phyloP scores from a whole-genome alignment of 35 echinoderm and acorn worm species.

The Anneissia japonica region DNA sequence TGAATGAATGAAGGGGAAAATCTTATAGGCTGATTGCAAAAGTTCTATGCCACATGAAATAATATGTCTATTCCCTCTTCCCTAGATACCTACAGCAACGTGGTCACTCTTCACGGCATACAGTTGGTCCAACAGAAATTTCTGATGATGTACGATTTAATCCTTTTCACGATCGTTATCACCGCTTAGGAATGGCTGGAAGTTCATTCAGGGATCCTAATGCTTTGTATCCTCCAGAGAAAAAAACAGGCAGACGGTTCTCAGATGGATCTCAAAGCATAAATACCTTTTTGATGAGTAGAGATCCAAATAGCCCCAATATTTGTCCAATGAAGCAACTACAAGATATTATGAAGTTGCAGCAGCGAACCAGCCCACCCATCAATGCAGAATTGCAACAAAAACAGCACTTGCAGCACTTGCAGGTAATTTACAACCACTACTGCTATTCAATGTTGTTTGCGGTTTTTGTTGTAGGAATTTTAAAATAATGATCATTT shows the following conservation, averaged over 20 bases:
- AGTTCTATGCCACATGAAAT: neutral
- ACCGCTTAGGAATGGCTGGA: neutral
- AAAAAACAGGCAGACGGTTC: neutral
- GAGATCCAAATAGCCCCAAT: neutral
- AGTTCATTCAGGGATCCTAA: neutral
- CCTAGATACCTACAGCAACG: neutral
- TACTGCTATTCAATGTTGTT: too few species aligned
- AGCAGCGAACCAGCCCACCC: conserved; percentile 50
- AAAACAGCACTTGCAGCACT: conserved; percentile 68
- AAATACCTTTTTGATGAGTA: neutral
- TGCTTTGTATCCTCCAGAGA: neutral
- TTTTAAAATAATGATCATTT: too few species aligned
- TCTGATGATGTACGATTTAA: neutral
- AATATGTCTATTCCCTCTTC: neutral
- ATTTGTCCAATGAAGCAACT: neutral
- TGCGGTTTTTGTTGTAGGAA: too few species aligned
- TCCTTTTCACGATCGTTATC: neutral
- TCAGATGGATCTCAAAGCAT: neutral
- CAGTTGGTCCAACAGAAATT: neutral
- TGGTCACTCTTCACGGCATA: neutral
- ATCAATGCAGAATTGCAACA: conserved; percentile 74
- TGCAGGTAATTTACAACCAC: too few species aligned
- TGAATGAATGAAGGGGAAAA: too few species aligned
- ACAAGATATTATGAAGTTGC: neutral
- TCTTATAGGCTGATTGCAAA: neutral